phyloP scores from a whole-genome alignment of 2,888 invertebrate genomes.

The Pachliopta kotzebuea region DNA sequence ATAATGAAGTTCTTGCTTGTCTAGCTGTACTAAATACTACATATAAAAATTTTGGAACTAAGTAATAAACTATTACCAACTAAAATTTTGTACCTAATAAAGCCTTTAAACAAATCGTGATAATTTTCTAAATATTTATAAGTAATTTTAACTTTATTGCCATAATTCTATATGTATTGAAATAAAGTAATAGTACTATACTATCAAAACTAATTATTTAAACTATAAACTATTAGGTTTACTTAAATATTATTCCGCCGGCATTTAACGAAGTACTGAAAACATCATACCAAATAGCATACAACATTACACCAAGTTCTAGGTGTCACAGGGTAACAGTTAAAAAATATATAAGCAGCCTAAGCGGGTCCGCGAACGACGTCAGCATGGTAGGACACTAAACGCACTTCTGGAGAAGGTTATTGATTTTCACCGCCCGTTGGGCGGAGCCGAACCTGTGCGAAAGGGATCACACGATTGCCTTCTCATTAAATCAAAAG shows the following conservation, averaged over 20 bases:
- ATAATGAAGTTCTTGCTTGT: neutral
- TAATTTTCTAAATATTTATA: neutral
- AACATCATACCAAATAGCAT: slow-evolving; percentile 5
- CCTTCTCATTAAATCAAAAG: slow-evolving; percentile 75
- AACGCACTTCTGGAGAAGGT: slow-evolving; percentile 77
- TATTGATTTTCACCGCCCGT: slow-evolving; percentile 79
- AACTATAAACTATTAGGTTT: neutral
- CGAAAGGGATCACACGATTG: slow-evolving; percentile 77
- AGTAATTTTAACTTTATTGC: too few species aligned
- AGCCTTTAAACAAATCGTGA: neutral
- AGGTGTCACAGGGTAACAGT: slow-evolving; percentile 15
- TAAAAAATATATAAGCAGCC: slow-evolving; percentile 10
- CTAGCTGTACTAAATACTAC: neutral
- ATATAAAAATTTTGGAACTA: neutral
- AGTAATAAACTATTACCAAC: too few species aligned
- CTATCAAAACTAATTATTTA: neutral
- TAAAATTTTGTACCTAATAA: too few species aligned
- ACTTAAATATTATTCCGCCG: neutral
- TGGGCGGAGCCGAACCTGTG: slow-evolving; percentile 75
- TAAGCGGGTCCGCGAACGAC: slow-evolving; percentile 48
- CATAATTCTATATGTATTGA: too few species aligned
- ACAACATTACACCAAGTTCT: slow-evolving; percentile 2
- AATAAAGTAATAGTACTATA: too few species aligned
- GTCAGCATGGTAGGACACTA: slow-evolving; percentile 71
- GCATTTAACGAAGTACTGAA: slow-evolving; percentile 3